Evolutionary conservation across 2,113 vertebrate genomes (phyloP).

Genomic region (Sarotherodon lohbergeri): DNA sequence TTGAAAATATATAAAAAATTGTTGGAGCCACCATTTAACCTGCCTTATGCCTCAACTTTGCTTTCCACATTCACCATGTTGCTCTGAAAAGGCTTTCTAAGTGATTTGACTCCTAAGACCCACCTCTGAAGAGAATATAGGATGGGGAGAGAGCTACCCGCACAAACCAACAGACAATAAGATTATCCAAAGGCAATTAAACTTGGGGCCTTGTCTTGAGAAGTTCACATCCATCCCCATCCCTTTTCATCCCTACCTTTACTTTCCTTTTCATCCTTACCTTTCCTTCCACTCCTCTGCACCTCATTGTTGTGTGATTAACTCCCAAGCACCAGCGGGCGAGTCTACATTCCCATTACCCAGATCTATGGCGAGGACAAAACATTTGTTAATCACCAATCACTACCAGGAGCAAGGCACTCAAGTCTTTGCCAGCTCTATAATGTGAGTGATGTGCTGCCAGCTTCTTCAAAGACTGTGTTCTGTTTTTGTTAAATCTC

Average conservation of each 20-base stretch:
- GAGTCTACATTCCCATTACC: constrained; percentile 54
- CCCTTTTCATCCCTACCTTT: not conserved
- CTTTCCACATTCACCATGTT: not conserved
- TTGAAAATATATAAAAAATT: not conserved
- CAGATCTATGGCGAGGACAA: constrained; percentile 58
- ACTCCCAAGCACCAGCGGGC: constrained; percentile 65
- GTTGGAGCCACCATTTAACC: not conserved
- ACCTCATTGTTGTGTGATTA: constrained; percentile 77
- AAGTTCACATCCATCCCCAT: constrained; percentile 44
- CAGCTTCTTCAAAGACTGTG: constrained; percentile 21
- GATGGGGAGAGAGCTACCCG: not conserved
- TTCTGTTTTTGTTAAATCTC: constrained; percentile 19
- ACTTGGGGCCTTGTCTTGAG: constrained; percentile 47
- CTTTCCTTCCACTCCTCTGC: constrained; percentile 40
- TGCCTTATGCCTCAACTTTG: not conserved
- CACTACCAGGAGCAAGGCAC: constrained; percentile 35
- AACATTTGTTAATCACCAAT: constrained; percentile 66
- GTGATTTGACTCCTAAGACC: not conserved
- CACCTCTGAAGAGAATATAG: not conserved
- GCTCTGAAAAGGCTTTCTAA: not conserved
- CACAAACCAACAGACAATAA: constrained; percentile 56
- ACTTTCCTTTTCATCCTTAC: constrained; percentile 35
- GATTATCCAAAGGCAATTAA: constrained; percentile 76
- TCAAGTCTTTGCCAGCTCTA: constrained; percentile 32
- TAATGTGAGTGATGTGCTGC: constrained; percentile 44